These are phyloP conservation scores for Ypsolopha sequella DNA, from an alignment of 2,888 invertebrate genomes.

Conservation along the genomic window DNA sequence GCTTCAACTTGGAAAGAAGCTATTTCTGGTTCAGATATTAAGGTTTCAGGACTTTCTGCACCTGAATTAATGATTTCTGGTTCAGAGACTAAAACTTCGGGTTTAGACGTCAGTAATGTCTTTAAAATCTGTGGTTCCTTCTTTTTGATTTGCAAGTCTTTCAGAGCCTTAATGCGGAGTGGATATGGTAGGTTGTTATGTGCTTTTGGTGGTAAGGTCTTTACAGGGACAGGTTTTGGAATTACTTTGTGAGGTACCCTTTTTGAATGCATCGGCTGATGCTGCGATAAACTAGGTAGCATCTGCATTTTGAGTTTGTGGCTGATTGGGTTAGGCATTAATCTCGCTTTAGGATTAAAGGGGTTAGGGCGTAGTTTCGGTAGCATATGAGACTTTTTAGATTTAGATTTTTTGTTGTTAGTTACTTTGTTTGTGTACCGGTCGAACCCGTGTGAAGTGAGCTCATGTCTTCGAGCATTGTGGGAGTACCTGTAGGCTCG, in stretches of 20 bases:
- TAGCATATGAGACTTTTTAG: conserved; percentile 27
- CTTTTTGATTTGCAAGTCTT: conserved; percentile 62
- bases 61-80: conserved; percentile 64
- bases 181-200: conserved; percentile 59
- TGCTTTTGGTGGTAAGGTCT: conserved; percentile 26
- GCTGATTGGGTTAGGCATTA: conserved; percentile 62
- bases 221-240: conserved; percentile 53
- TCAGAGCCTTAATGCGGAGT: conserved; percentile 60
- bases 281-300: conserved; percentile 10
- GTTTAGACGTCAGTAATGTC: conserved; percentile 56
- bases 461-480: conserved; percentile 62
- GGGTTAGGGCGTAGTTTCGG: conserved; percentile 62
- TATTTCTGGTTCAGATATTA: conserved; percentile 65
- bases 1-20: conserved; percentile 65
- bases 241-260: conserved; percentile 35
- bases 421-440: conserved; percentile 61
- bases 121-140: conserved; percentile 66
- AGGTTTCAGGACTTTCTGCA: conserved; percentile 62
- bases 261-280: conserved; percentile 36
- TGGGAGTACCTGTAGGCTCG: conserved; percentile 64
- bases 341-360: conserved; percentile 59
- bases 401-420: conserved; percentile 26
- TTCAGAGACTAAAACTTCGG: conserved; percentile 57
- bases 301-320: conserved; percentile 37
- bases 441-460: conserved; percentile 59